Evolutionary conservation across 1,140 invertebrate species (phyloP), one percentile per base, ranked within the genome.

Genomic region (Drosophila neocordata): DNA sequence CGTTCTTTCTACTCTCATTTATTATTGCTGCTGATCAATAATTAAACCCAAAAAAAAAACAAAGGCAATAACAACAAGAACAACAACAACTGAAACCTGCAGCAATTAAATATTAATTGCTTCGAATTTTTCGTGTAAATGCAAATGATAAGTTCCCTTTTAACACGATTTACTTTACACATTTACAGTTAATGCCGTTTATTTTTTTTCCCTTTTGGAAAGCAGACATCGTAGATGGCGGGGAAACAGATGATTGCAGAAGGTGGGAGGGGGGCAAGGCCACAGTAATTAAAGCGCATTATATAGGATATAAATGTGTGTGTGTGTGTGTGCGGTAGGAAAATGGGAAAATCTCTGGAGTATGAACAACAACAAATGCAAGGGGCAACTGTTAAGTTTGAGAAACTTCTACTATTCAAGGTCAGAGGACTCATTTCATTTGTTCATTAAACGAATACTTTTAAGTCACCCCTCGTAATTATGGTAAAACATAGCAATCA

Each of bases 91-190:
- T 3, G 82, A 85, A 76, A 72, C 44, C 66, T 63, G 75, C 83
- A 67, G 70, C 83, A 87, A 85, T 85, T 88, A 88, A 82, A 87
- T 87, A 88, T 79, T 88, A 88, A 88, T 79, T 72, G 65, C 51
- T 53, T 15, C 41, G 38, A 15, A 56, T 56, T 56, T 56, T 34
- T 56, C 31, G 27, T 18, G 41, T 48, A 48, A 48, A 48, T 87
- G 82, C 67, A 87, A 87, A 85, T 85, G 74, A 82, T 82, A 82
- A 85, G 82, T 85, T 85, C 82, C 24, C 66, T 82, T 87, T 82
- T 82, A 88, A 85, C 74, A 78, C 74, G 82, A 87, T 85, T 85
- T 81, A 87, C 78, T 75, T 75, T 82, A 52, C 73, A 68, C 66
- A 74, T 74, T 84, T 72, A 35, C 70, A 44, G 65, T 87, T 87